Evolutionary conservation across 2,888 invertebrate genomes (phyloP), one percentile per base, ranked within the genome.

Genomic region (Cryptosula pallasiana): DNA sequence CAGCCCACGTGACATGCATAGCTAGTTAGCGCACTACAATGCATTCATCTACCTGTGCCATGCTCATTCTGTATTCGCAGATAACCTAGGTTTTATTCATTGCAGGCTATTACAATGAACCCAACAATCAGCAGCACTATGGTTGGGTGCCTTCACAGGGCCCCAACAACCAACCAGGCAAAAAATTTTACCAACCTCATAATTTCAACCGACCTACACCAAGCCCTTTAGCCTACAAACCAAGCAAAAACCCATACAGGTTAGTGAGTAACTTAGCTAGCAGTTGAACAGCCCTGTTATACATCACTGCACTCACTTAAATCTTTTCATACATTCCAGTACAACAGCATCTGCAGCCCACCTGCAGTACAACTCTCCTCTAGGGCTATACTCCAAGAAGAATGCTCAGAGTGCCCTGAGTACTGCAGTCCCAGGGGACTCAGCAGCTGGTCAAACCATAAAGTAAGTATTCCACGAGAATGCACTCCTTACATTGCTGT

Each of bases 351-450:
- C 78, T 55, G 78, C 81, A 72, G 80, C 80, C 34, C 83, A 84
- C 75, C 77, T 82, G 72, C 84, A 84, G 78, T 84, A 84, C 77
- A 84, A 84, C 78, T 80, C 82, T 35, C 84, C 84, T 16, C 78
- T 84, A 74, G 80, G 79, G 1, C 76, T 84, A 74, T 84, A 84
- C 78, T 83, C 83, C 25, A 77, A 76, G 54, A 77, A 76, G 71
- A 84, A 83, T 76, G 79, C 83, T 20, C 73, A 77, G 74, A 81
- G 81, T 74, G 78, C 81, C 1, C 78, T 79, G 69, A 71, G 76
- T 23, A 63, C 13, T 32, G 35, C 70, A 5, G 25, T 54, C n/a
- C 70, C 55, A 36, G 70, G 70, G 36, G 70, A 70, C 25, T 54
- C 36, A 23, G 2, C 70, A 29, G 70, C 70, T 3, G 70, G 25